A percentile compares a stretch with the other conserved stretches of the same genome.
These are phyloP conservation scores for Pyralis farinalis DNA, from an alignment of 2,888 invertebrate species.

Conservation along the genomic window DNA sequence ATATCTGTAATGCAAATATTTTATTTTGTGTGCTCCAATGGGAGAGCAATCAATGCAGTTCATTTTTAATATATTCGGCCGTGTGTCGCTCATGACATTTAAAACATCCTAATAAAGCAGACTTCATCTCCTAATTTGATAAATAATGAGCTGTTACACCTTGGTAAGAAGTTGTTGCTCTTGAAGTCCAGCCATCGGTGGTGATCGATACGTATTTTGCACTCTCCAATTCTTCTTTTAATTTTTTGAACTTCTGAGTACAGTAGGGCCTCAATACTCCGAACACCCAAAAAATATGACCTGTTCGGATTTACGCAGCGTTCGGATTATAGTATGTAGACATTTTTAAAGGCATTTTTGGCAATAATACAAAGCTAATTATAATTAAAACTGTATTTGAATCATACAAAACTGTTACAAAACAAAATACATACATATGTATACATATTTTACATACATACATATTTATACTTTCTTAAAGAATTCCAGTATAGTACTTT, in stretches of 20 bases:
- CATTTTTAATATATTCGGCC: constrained; percentile 22
- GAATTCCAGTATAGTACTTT: too few species aligned
- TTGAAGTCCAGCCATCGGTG: constrained; percentile 23
- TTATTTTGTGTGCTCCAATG: constrained; percentile 16
- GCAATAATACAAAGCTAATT: too few species aligned
- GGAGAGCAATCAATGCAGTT: constrained; percentile 17
- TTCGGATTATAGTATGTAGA: too few species aligned
- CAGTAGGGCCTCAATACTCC: too few species aligned
- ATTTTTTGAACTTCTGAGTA: constrained; percentile 6
- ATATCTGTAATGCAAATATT: constrained; percentile 25
- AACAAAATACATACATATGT: too few species aligned
- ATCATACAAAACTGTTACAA: too few species aligned
- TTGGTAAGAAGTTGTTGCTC: constrained; percentile 22
- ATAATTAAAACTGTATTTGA: too few species aligned
- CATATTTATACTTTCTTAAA: too few species aligned
- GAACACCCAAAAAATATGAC: too few species aligned
- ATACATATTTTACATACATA: too few species aligned
- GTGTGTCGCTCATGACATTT: constrained; percentile 22
- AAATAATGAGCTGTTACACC: constrained; percentile 24
- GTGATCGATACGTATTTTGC: constrained; percentile 21
- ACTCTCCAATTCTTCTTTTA: constrained; percentile 20
- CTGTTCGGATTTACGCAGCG: too few species aligned
- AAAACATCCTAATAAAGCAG: constrained; percentile 19
- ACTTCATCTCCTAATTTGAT: constrained; percentile 22
- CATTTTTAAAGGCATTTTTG: too few species aligned